Evolutionary conservation across 2,797 vertebrate species (phyloP).

Genomic region (Clarias pachynema): DNA sequence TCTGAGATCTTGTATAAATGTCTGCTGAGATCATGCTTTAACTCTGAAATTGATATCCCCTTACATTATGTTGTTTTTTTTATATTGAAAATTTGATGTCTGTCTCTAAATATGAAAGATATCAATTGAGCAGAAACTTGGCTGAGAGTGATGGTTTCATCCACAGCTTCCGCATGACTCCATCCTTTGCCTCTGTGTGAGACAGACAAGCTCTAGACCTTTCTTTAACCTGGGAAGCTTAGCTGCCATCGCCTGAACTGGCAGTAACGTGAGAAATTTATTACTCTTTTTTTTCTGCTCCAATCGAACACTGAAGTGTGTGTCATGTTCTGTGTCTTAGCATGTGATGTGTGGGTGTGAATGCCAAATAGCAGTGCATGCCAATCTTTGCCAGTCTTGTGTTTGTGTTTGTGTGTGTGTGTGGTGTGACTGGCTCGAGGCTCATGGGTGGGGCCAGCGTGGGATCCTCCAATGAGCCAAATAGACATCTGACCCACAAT

Average conservation of each 20-base stretch:
- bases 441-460: slow-evolving; percentile 33
- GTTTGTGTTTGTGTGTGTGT: not conserved
- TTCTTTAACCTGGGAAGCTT: slow-evolving; percentile 41
- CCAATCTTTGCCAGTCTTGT: slow-evolving; percentile 22
- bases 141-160: slow-evolving; percentile 6
- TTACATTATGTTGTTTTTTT: not conserved
- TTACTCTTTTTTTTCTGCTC: slow-evolving; percentile 40
- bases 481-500: slow-evolving; percentile 33
- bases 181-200: slow-evolving; percentile 35
- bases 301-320: slow-evolving; percentile 37
- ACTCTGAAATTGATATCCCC: not conserved
- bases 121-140: not conserved
- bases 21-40: slow-evolving; percentile 45
- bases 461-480: slow-evolving; percentile 32
- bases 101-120: not conserved
- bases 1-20: slow-evolving; percentile 35
- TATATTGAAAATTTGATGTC: not conserved
- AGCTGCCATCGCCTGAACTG: slow-evolving; percentile 31
- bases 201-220: slow-evolving; percentile 39
- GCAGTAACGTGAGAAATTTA: slow-evolving; percentile 51
- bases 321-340: slow-evolving; percentile 27
- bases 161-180: slow-evolving; percentile 33
- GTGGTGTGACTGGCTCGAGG: slow-evolving; percentile 37
- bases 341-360: slow-evolving; percentile 36
- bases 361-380: slow-evolving; percentile 26